Evolutionary conservation across 2,888 invertebrate species (phyloP).

Genomic region (Cordilura impudica): DNA sequence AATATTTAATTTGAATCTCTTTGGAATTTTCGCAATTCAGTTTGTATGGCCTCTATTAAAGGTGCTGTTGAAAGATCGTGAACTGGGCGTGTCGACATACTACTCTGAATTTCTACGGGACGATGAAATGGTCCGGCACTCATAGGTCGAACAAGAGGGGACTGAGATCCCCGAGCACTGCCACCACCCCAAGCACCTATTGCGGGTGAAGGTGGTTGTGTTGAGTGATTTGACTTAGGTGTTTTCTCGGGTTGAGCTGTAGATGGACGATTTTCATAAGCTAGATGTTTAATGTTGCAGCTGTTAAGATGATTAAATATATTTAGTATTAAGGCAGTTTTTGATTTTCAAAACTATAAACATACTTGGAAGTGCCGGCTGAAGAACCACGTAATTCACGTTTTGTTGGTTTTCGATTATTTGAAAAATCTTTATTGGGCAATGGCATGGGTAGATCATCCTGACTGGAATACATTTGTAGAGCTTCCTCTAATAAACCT

Average conservation of each 20-base stretch:
- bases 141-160: slow-evolving; percentile 80
- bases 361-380: slow-evolving; percentile 74
- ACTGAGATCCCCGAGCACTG: slow-evolving; percentile 79
- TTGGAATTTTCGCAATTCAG: slow-evolving; percentile 80
- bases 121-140: slow-evolving; percentile 83
- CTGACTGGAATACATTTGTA: slow-evolving; percentile 77
- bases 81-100: slow-evolving; percentile 71
- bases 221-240: slow-evolving; percentile 73
- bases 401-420: slow-evolving; percentile 70
- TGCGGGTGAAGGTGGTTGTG: slow-evolving; percentile 77
- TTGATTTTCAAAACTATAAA: not conserved
- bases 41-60: slow-evolving; percentile 90
- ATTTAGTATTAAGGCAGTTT: not conserved
- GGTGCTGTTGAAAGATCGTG: slow-evolving; percentile 88
- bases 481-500: slow-evolving; percentile 77
- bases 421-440: slow-evolving; percentile 73
- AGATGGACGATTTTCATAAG: slow-evolving; percentile 72
- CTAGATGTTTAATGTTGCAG: slow-evolving; percentile 68
- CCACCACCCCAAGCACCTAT: slow-evolving; percentile 79
- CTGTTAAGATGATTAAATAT: slow-evolving; percentile 54
- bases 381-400: slow-evolving; percentile 77
- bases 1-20: slow-evolving; percentile 66
- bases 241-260: slow-evolving; percentile 76
- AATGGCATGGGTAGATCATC: slow-evolving; percentile 75
- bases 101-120: slow-evolving; percentile 77